Conservation (phyloP, 2,113 vertebrate species). For the Strix uralensis region DNA sequence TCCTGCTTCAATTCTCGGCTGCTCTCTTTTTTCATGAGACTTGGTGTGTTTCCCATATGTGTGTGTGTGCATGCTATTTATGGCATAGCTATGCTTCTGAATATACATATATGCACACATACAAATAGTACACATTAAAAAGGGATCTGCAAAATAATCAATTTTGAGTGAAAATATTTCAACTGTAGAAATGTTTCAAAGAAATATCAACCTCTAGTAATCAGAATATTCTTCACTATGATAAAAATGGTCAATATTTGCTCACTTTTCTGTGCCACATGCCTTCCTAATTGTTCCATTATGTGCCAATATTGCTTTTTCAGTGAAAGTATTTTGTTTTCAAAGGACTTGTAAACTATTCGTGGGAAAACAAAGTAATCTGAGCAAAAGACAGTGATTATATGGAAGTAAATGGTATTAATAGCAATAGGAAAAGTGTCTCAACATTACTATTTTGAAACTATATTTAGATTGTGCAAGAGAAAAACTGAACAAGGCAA, state of each 20-base stretch:
- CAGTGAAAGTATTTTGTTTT: background rate
- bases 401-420: background rate
- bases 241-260: background rate
- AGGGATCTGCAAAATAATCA: background rate
- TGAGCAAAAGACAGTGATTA: background rate
- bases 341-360: background rate
- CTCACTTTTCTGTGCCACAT: background rate
- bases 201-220: background rate
- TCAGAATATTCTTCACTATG: background rate
- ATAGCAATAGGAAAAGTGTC: background rate
- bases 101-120: background rate
- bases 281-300: background rate
- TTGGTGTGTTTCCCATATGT: background rate
- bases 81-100: background rate
- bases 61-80: background rate
- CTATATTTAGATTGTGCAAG: background rate
- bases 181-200: background rate
- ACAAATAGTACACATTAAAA: rapidly evolving
- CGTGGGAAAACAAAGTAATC: background rate
- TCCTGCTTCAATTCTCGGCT: background rate
- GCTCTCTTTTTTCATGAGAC: background rate
- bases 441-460: background rate
- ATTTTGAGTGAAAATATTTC: background rate
- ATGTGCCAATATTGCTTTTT: background rate
- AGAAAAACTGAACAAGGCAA: background rate